These are phyloP conservation scores for Willowsia nigromaculata DNA, from an alignment of 2,888 invertebrate genomes.

Conservation along the genomic window DNA sequence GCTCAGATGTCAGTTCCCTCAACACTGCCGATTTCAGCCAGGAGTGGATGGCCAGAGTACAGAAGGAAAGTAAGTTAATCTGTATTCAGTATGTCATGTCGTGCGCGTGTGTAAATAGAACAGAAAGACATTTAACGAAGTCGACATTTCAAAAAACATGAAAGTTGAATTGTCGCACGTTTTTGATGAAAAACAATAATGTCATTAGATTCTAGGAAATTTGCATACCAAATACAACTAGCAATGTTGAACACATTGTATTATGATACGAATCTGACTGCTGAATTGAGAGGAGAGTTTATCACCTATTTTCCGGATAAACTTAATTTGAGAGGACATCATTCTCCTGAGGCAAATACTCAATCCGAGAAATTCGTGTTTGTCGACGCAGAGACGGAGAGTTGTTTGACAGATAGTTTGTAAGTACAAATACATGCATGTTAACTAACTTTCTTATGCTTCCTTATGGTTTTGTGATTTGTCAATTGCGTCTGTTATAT, in stretches of 20 bases:
- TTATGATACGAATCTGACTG: constrained; percentile 36
- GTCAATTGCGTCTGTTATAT: too few relatives aligned
- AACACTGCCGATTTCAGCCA: constrained; percentile 46
- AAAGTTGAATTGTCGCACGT: not conserved
- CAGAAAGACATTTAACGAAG: too few relatives aligned
- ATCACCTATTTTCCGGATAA: constrained; percentile 65
- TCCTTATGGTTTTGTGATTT: too few relatives aligned
- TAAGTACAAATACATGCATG: not conserved
- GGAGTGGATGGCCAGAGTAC: constrained; percentile 42
- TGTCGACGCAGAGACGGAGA: not conserved
- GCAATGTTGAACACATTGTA: constrained; percentile 39
- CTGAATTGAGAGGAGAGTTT: constrained; percentile 65
- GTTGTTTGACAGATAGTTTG: constrained; percentile 33
- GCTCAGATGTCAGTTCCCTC: not conserved
- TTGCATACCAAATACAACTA: constrained; percentile 20
- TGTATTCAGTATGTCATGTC: not conserved
- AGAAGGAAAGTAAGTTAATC: constrained; percentile 37
- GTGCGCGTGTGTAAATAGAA: too few relatives aligned
- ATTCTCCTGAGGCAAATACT: not conserved
- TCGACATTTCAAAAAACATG: not conserved
- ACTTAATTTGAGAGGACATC: constrained; percentile 39
- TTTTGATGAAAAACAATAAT: too few relatives aligned
- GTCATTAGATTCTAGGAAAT: constrained; percentile 25
- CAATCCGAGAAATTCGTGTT: constrained; percentile 36
- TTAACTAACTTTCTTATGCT: too few relatives aligned